Conservation (phyloP, 2,797 vertebrate species). For the Pristis pectinata region DNA sequence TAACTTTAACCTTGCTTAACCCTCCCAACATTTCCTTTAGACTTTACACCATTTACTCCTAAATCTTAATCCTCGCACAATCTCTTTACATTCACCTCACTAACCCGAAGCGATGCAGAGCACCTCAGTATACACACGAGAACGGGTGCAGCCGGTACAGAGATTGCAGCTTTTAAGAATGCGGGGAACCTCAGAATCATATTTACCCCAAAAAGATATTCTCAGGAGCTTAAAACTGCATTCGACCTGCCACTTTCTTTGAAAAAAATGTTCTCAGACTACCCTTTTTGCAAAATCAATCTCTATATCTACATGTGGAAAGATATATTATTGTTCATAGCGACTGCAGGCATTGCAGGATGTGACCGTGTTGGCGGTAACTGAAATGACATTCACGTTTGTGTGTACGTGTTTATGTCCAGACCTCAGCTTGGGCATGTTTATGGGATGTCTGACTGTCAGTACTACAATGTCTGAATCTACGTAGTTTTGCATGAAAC, state of each 20-base stretch:
- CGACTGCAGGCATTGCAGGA: neutral
- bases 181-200: neutral
- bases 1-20: conserved; percentile 28
- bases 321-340: neutral
- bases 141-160: neutral
- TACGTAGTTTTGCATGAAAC: neutral
- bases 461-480: neutral
- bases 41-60: neutral
- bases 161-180: neutral
- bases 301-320: neutral
- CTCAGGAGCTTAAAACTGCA: neutral
- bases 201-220: too few relatives aligned
- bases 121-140: neutral
- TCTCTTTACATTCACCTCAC: neutral
- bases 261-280: neutral
- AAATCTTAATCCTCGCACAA: conserved; percentile 1
- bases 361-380: neutral
- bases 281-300: neutral
- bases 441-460: neutral
- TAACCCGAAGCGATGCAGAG: neutral
- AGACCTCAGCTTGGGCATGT: neutral
- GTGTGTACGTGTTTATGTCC: neutral
- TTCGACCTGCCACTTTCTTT: neutral
- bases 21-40: neutral
- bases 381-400: neutral